Conservation (phyloP, 1,140 invertebrate genomes). For the Nasonia longicornis region DNA sequence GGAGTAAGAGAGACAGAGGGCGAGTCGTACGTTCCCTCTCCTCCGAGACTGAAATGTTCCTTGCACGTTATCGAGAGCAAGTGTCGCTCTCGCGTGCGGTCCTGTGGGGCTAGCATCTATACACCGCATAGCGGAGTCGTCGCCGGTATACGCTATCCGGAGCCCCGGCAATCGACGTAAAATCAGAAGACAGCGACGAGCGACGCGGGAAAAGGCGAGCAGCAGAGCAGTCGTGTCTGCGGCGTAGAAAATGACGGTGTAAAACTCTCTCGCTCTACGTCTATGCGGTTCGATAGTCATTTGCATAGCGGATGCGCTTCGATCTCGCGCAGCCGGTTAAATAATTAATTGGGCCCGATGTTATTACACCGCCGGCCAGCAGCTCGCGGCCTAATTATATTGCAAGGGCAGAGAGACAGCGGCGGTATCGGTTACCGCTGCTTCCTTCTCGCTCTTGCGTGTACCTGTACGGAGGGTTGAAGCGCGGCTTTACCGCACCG, state of each 20-base stretch:
- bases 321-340: constrained; percentile 53
- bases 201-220: too few relatives aligned
- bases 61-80: constrained; percentile 15
- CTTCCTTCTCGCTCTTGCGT: not conserved
- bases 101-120: not conserved
- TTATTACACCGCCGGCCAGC: constrained; percentile 45
- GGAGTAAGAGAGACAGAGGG: constrained; percentile 25
- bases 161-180: not conserved
- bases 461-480: not conserved
- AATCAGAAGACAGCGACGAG: not conserved
- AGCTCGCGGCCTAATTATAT: constrained; percentile 52
- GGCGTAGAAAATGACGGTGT: constrained; percentile 50
- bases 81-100: constrained; percentile 10
- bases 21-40: not conserved
- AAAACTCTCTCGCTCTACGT: constrained; percentile 48
- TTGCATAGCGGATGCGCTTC: constrained; percentile 58
- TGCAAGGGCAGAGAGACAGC: not conserved
- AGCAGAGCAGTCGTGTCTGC: not conserved
- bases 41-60: constrained; percentile 5
- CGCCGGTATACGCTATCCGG: too few relatives aligned
- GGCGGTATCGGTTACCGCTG: not conserved
- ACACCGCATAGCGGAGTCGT: not conserved
- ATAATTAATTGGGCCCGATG: constrained; percentile 55
- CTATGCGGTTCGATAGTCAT: constrained; percentile 54
- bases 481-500: not conserved